These are phyloP conservation scores for Mandrillus leucophaeus DNA, from an alignment of 2,113 vertebrate genomes.

Conservation along the genomic window DNA sequence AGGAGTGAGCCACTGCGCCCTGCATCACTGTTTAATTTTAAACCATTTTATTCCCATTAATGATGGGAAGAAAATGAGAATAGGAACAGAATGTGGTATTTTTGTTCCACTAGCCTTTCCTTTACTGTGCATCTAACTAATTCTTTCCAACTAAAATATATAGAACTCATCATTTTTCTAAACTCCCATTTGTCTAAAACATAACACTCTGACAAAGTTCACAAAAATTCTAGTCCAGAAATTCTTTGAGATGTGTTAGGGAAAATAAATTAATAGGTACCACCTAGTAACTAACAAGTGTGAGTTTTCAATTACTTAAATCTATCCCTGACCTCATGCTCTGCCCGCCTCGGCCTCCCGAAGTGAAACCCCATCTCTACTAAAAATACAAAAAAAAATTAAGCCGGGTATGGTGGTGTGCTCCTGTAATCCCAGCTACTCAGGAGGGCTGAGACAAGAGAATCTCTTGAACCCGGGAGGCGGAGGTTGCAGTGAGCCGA, in stretches of 20 bases:
- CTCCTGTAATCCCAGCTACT: no score
- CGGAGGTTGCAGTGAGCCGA: no score
- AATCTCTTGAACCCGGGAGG: no score
- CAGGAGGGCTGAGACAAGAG: no score
- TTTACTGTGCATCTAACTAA: constrained; percentile 12
- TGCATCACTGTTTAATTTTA: neutral
- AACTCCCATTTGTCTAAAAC: neutral
- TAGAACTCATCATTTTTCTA: constrained; percentile 3
- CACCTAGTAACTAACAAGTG: neutral
- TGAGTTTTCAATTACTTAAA: neutral
- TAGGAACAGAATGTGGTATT: neutral
- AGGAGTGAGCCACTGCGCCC: neutral
- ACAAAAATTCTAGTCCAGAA: neutral
- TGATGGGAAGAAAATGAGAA: constrained; percentile 21
- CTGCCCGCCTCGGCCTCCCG: no score
- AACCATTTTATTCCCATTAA: neutral
- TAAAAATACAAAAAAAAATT: no score
- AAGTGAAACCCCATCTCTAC: no score
- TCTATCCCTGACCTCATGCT: neutral
- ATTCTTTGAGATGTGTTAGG: neutral
- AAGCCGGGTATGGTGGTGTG: no score
- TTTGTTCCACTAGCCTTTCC: neutral
- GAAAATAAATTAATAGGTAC: constrained; percentile 5
- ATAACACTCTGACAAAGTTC: neutral
- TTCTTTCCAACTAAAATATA: constrained; percentile 24